Base-by-base conservation (phyloP, 2,888 invertebrate species). In the Chrysolina haemoptera region DNA sequence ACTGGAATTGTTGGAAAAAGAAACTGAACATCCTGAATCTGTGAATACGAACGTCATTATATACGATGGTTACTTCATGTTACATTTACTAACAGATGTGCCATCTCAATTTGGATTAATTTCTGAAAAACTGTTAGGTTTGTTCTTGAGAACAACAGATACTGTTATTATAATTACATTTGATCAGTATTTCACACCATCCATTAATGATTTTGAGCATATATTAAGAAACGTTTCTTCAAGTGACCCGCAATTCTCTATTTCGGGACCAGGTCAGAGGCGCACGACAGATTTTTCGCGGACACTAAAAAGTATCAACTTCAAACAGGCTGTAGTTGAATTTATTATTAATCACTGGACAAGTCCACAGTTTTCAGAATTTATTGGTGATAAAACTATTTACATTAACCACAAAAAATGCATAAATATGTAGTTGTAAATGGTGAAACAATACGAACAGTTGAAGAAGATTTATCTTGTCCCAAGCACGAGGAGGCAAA, bases 121-220 rank as follows among this genome's bases (percentile, higher is more conserved):
- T n/a, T 62, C 62, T 9, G 8, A 62, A 62, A 62, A 62, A 22
- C 14, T 62, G 6, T 14, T 62, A 22, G 14, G 14, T n/a, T 12
- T 22, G 20, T 22, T 18, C 62, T 16, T 14, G 6, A 27, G 6
- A 9, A 35, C 6, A 22, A 20, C 27, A 62, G 14, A 22, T 5
- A 62, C 62, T 9, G 27, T 62, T 20, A n/a, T 62, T 14, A 27
- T 62, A 10, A 27, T 27, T 27, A 20, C 27, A 11, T 62, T 62
- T 22, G 62, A 62, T 62, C 27, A 14, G 9, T 62, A 62, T 35
- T 22, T 62, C 27, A 16, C 20, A 9, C 63, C 64, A 14, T 20
- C 64, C n/a, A 69, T 70, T n/a, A 67, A 16, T n/a, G 48, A 62
- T 22, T 16, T 16, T 62, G 62, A 71, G 67, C 50, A 59, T 66